Conservation (phyloP, 2,888 invertebrate species). For the Clitarchus hookeri region DNA sequence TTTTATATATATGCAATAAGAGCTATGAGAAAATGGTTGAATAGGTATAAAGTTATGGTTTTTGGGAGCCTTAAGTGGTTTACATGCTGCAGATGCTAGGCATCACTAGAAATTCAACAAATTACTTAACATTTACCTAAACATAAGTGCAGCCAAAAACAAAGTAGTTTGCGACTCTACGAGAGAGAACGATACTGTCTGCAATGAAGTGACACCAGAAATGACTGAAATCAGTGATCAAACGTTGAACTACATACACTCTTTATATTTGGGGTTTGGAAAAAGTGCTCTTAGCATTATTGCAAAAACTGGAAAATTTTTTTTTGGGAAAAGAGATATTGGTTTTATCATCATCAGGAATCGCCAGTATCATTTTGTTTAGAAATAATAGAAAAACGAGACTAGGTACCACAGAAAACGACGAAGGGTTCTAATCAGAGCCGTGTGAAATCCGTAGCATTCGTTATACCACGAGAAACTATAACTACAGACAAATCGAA, state of each 20-base stretch:
- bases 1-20: slow-evolving; percentile 15
- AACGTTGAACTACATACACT: not conserved
- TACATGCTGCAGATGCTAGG: not conserved
- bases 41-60: not conserved
- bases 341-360: not conserved
- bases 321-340: not conserved
- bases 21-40: not conserved
- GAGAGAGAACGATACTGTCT: not conserved
- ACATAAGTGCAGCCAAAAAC: not conserved
- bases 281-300: not conserved
- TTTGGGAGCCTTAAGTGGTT: not conserved
- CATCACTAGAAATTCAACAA: not conserved
- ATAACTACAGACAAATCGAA: too few relatives aligned
- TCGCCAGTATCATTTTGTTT: not conserved
- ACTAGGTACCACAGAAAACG: not conserved
- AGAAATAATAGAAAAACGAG: not conserved
- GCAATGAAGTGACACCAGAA: not conserved
- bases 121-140: not conserved
- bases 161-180: not conserved
- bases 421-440: too few relatives aligned
- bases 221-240: not conserved
- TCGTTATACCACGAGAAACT: too few relatives aligned
- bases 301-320: not conserved
- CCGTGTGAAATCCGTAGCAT: too few relatives aligned
- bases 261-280: not conserved